Conservation (phyloP, 1,140 invertebrate species). For the Gonioctena quinquepunctata region DNA sequence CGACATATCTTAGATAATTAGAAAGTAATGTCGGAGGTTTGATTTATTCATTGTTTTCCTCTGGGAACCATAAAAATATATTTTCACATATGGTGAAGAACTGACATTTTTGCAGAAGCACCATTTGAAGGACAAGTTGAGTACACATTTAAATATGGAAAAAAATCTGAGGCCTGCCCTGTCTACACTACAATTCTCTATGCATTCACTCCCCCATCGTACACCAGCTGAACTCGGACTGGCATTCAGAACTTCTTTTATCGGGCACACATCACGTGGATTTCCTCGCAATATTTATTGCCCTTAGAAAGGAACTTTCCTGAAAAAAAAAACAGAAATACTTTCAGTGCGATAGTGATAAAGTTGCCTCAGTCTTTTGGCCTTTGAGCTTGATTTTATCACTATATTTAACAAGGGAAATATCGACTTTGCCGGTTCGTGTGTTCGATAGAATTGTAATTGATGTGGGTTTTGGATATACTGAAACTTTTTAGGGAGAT, state of each 20-base stretch:
- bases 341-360: constrained; percentile 17
- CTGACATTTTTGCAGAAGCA: too few species aligned
- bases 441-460: background rate
- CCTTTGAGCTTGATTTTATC: constrained; percentile 9
- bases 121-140: too few species aligned
- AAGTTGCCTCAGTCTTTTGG: constrained; percentile 14
- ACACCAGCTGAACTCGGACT: background rate
- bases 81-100: too few species aligned
- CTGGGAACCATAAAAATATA: too few species aligned
- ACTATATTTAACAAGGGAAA: constrained; percentile 17
- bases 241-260: constrained; percentile 15
- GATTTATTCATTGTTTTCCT: too few species aligned
- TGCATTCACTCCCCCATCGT: too few species aligned
- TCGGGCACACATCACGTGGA: constrained; percentile 14
- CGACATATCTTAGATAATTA: too few species aligned
- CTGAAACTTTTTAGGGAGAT: too few species aligned
- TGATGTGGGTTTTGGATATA: background rate
- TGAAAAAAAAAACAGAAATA: constrained; percentile 19
- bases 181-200: too few species aligned
- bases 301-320: constrained; percentile 6
- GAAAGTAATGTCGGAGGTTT: too few species aligned
- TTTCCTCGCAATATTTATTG: constrained; percentile 12
- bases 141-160: too few species aligned
- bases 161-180: too few species aligned
- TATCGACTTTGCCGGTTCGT: constrained; percentile 4